Percentiles rank a stretch among this genome's conserved stretches.
phyloP scores from a whole-genome alignment of 2,888 invertebrate species.

The Dryobota labecula region DNA sequence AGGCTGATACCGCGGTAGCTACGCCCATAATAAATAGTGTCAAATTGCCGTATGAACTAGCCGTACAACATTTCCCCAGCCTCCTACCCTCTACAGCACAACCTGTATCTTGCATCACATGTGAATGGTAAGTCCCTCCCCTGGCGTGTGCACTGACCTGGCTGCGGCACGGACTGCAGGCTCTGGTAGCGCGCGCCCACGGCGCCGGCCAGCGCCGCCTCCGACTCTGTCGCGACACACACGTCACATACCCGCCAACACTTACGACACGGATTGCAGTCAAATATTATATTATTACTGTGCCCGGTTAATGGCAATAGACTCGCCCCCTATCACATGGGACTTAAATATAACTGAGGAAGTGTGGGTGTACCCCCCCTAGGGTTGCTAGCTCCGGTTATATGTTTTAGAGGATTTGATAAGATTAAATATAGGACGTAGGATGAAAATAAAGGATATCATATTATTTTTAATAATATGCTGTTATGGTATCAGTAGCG shows the following conservation, averaged over 20 bases:
- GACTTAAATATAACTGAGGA: too few species aligned
- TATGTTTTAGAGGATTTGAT: too few species aligned
- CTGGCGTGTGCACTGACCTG: constrained; percentile 86
- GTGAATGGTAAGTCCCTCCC: constrained; percentile 10
- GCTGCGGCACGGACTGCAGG: constrained; percentile 92
- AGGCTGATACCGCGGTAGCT: too few species aligned
- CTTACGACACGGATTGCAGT: constrained; percentile 18
- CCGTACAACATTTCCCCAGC: constrained; percentile 13
- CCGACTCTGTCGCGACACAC: constrained; percentile 55
- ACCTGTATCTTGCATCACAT: too few species aligned
- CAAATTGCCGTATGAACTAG: background rate
- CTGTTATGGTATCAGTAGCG: too few species aligned
- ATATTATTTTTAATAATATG: too few species aligned
- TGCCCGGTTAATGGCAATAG: background rate
- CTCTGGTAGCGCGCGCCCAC: constrained; percentile 91
- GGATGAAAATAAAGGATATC: too few species aligned
- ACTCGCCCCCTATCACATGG: background rate
- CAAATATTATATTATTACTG: constrained; percentile 4
- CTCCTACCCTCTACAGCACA: background rate
- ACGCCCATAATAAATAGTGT: too few species aligned
- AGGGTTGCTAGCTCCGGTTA: too few species aligned
- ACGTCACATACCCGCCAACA: constrained; percentile 37
- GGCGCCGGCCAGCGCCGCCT: constrained; percentile 82
- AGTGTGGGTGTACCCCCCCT: background rate
- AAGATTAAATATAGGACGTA: too few species aligned